These are phyloP conservation scores for Microcebus murinus DNA, from an alignment of 2,113 vertebrate genomes.

Conservation along the genomic window DNA sequence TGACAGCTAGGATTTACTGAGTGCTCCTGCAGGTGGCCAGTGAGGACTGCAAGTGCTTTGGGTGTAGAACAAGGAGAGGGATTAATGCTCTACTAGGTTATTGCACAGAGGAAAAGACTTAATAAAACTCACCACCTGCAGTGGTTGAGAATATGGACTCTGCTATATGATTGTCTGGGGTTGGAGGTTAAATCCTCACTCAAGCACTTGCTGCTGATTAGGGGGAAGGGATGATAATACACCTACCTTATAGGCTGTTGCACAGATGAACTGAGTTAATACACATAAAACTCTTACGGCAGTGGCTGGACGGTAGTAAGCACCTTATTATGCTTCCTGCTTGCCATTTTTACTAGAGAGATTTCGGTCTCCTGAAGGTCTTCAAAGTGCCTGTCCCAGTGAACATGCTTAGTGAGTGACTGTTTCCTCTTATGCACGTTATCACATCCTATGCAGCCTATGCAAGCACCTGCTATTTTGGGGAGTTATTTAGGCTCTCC, in stretches of 20 bases:
- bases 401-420: not conserved
- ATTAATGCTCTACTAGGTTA: accelerated
- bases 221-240: not conserved
- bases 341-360: not conserved
- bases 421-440: not conserved
- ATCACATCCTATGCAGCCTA: not conserved
- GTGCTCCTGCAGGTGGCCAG: not conserved
- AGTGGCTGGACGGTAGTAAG: too few species aligned
- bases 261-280: not conserved
- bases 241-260: not conserved
- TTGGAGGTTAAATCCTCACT: not conserved
- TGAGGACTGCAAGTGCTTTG: accelerated
- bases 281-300: not conserved
- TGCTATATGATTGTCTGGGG: not conserved
- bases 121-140: not conserved
- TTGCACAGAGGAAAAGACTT: not conserved
- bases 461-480: not conserved
- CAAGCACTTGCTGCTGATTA: not conserved
- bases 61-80: accelerated
- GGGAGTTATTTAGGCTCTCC: not conserved
- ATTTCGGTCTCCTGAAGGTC: not conserved
- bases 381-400: not conserved
- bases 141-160: not conserved
- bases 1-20: not conserved
- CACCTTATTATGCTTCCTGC: not conserved